A percentile compares a stretch with the other conserved stretches of the same genome.
These are phyloP conservation scores for Piezodorus guildinii DNA, from an alignment of 1,140 invertebrate species.

Conservation along the genomic window DNA sequence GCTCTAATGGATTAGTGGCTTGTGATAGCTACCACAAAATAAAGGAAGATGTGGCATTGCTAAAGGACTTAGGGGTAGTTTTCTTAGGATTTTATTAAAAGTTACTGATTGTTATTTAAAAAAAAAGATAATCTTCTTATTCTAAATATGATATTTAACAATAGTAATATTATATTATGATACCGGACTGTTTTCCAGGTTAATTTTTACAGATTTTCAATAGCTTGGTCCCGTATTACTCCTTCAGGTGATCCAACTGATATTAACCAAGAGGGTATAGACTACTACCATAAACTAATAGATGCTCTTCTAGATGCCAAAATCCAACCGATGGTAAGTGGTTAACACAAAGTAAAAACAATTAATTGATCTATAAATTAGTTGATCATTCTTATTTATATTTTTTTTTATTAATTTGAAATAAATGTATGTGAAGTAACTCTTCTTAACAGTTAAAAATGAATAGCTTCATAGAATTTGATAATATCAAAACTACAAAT, in stretches of 20 bases:
- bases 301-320: constrained; percentile 35
- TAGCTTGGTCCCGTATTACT: constrained; percentile 51
- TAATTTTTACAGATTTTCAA: constrained; percentile 49
- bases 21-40: constrained; percentile 55
- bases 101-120: no score
- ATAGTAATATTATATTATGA: not conserved
- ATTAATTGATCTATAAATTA: no score
- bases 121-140: no score
- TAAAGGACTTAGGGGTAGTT: constrained; percentile 43
- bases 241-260: constrained; percentile 42
- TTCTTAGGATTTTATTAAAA: not conserved
- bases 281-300: constrained; percentile 40
- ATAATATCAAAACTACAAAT: not conserved
- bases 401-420: not conserved
- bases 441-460: not conserved
- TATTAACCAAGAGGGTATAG: constrained; percentile 44
- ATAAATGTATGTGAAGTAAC: constrained; percentile 3
- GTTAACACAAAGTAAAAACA: no score
- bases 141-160: no score
- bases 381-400: not conserved
- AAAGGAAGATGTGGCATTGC: constrained; percentile 47
- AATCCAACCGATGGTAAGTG: constrained; percentile 46
- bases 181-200: constrained; percentile 27
- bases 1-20: constrained; percentile 47
- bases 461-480: not conserved